These are phyloP conservation scores for Drosophila pseudoananassae DNA, from an alignment of 1,140 invertebrate species.

Conservation along the genomic window DNA sequence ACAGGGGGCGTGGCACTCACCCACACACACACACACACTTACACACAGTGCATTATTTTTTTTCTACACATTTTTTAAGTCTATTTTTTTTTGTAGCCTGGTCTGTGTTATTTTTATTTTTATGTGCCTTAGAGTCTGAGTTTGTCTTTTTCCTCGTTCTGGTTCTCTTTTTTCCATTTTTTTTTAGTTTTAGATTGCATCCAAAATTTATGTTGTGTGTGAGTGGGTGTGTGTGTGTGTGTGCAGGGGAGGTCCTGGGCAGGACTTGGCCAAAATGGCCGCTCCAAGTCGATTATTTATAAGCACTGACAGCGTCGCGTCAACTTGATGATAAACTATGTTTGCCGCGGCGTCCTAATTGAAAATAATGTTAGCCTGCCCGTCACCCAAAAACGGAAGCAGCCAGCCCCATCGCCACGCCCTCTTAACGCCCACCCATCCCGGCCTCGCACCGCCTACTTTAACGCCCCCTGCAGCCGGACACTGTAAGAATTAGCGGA, in stretches of 20 bases:
- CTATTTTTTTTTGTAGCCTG: constrained; percentile 18
- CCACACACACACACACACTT: not conserved
- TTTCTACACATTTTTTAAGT: constrained; percentile 28
- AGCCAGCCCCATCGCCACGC: not conserved
- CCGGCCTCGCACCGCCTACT: not conserved
- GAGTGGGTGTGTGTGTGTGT: constrained; percentile 8
- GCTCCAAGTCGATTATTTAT: constrained; percentile 78
- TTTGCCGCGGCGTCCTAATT: constrained; percentile 78
- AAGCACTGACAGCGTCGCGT: constrained; percentile 80
- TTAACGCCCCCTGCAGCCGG: not conserved
- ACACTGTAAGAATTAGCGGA: not conserved
- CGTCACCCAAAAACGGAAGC: constrained; percentile 7
- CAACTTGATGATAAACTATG: constrained; percentile 83
- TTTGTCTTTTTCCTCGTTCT: constrained; percentile 34
- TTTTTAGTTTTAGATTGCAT: constrained; percentile 62
- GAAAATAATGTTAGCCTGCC: constrained; percentile 72
- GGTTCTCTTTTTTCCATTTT: constrained; percentile 27
- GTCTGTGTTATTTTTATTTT: constrained; percentile 46
- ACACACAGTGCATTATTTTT: constrained; percentile 39
- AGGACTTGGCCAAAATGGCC: constrained; percentile 67
- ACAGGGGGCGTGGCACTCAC: constrained; percentile 55
- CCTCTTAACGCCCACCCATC: not conserved
- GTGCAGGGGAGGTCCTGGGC: not conserved
- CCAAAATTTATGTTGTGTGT: constrained; percentile 82
- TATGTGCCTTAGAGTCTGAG: constrained; percentile 56